Evolutionary conservation across 1,140 invertebrate species (phyloP), one percentile per base, ranked within the genome.

Genomic region (Macrotrachela quadricornifera): DNA sequence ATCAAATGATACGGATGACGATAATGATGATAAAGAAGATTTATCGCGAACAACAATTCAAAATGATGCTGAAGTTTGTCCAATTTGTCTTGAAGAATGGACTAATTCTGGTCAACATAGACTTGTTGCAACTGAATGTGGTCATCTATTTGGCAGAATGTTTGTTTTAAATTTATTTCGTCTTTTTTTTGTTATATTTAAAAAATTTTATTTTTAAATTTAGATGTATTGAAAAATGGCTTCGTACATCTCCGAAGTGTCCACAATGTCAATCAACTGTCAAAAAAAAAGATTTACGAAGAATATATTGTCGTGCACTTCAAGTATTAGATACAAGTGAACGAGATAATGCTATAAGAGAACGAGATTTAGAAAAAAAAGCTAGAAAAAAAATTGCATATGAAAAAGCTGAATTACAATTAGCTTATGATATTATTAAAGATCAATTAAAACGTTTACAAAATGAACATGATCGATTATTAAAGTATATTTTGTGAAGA

Each of bases 231-330:
- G 72, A 78, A 39, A 75, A 78, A 46, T 91, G 85, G 86, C 63
- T 92, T 1, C 64, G 64, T 51, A 46, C 18, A n/a, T 15, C 37
- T 10, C 18, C 62, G 59, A 68, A 74, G 49, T 92, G 87, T 67
- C 87, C 87, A 0, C 81, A 83, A 46, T 92, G 87, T 65, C 91
- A 91, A 65, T 73, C 74, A 21, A 80, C 78, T 67, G 81, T 83
- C 0, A 62, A 68, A 8, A 63, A 75, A 16, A 77, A 73, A 59
- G 85, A 92, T 62, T 77, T 92, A 46, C 65, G 82, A 36, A 72
- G 76, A 49, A 75, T 90, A 12, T 83, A 78, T 69, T 77, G 76
- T 1, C 77, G 75, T 57, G 73, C 73, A 48, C 54, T 71, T 10
- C 61, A 75, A 57, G 75, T 74, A 16, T 59, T 80, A 17, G 80